Percentiles rank a stretch among this genome's conserved stretches.
These are phyloP conservation scores for Netta rufina DNA, from an alignment of 2,797 vertebrate genomes.

Conservation along the genomic window DNA sequence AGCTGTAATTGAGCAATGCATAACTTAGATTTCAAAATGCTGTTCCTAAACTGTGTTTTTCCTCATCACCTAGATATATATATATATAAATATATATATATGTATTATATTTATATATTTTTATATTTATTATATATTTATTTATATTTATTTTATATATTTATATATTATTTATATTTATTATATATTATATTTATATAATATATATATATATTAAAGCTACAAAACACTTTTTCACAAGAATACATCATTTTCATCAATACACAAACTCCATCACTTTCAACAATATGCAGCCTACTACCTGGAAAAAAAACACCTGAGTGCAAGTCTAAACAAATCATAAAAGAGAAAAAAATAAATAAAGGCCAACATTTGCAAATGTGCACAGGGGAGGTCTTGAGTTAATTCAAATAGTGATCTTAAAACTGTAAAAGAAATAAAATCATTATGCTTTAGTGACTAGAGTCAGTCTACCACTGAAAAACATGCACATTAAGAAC, in stretches of 20 bases:
- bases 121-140: not conserved
- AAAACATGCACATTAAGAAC: not conserved
- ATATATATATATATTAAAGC: not conserved
- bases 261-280: not conserved
- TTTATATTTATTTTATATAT: too few species aligned
- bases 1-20: not conserved
- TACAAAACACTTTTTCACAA: not conserved
- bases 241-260: not conserved
- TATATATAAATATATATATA: not conserved
- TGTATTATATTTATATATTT: not conserved
- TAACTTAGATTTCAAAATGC: not conserved
- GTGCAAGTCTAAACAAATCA: not conserved
- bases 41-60: not conserved
- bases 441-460: not conserved
- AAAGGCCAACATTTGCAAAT: not conserved
- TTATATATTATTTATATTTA: too few species aligned
- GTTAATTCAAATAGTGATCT: not conserved
- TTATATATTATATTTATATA: not conserved
- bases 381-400: not conserved
- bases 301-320: too few species aligned
- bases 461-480: not conserved
- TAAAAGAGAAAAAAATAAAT: conserved; percentile 7
- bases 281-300: not conserved
- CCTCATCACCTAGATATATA: not conserved
- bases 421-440: not conserved